Percentiles rank a stretch among this genome's conserved stretches.
Evolutionary conservation across 2,797 vertebrate species (phyloP).

Genomic region (Enteromius afrohamiltoni): DNA sequence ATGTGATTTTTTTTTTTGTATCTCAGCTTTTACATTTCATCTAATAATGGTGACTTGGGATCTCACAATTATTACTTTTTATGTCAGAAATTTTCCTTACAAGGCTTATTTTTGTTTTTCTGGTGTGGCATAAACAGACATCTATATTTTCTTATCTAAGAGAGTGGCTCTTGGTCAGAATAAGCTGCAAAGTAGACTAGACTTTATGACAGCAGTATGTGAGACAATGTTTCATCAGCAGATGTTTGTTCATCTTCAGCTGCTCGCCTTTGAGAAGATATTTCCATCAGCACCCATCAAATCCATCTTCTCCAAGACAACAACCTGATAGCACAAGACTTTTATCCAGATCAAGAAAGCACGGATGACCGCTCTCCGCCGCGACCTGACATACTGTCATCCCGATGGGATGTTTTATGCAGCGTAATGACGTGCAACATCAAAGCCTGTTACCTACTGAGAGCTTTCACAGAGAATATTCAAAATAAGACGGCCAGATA

Average conservation of each 20-base stretch:
- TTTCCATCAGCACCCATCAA: background rate
- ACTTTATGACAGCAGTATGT: background rate
- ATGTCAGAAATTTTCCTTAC: background rate
- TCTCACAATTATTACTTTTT: background rate
- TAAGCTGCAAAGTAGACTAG: background rate
- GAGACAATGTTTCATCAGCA: background rate
- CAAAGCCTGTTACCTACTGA: constrained; percentile 43
- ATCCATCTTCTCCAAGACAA: constrained; percentile 1
- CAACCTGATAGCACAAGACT: background rate
- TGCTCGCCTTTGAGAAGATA: background rate
- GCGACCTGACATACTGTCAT: background rate
- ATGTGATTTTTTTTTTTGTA: no score
- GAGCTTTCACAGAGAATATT: constrained; percentile 19
- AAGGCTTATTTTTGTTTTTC: no score
- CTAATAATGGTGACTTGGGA: background rate
- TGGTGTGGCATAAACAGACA: background rate
- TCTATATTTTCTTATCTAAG: background rate
- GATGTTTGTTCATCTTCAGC: background rate
- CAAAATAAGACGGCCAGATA: constrained; percentile 31
- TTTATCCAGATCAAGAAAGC: background rate
- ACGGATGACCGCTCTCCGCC: background rate
- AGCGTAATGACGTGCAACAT: constrained; percentile 41
- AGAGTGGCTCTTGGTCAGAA: background rate
- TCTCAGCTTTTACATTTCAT: background rate
- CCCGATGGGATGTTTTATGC: constrained; percentile 1